phyloP scores from a whole-genome alignment of 2,113 vertebrate genomes.

The Otolemur garnettii region DNA sequence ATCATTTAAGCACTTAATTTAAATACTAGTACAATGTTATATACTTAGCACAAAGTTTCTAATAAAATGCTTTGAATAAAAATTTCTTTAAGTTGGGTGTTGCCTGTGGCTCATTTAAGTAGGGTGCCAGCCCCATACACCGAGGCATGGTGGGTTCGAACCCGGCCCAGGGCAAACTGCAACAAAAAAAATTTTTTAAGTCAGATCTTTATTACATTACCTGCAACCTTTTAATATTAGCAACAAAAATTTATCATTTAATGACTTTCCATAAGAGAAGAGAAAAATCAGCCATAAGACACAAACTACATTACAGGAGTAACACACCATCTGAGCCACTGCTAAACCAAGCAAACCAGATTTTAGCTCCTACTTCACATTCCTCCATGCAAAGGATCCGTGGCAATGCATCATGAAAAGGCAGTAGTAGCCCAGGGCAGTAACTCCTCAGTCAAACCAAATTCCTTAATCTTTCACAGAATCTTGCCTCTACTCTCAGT shows the following conservation, averaged over 20 bases:
- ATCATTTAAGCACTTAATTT: background rate
- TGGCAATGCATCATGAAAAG: background rate
- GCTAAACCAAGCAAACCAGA: conserved; percentile 50
- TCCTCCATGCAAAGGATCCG: conserved; percentile 19
- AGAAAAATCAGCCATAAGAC: background rate
- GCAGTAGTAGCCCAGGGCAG: background rate
- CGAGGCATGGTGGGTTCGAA: too few relatives aligned
- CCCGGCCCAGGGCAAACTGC: too few relatives aligned
- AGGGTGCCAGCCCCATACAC: too few relatives aligned
- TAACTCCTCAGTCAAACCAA: background rate
- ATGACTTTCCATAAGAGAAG: background rate
- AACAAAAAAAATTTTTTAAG: background rate
- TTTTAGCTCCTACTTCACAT: conserved; percentile 50
- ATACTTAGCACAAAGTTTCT: background rate
- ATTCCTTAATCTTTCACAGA: background rate
- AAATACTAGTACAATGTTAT: conserved; percentile 17
- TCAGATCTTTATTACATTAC: background rate
- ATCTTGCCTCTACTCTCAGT: background rate
- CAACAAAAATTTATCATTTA: conserved; percentile 38
- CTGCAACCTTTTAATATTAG: conserved; percentile 14
- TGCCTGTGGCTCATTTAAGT: too few relatives aligned
- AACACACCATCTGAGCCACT: conserved; percentile 50
- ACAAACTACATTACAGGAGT: background rate
- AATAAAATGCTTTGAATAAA: background rate
- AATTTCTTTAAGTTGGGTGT: background rate